Evolutionary conservation across 2,113 vertebrate species (phyloP).

Genomic region (Oenanthe oenanthe): DNA sequence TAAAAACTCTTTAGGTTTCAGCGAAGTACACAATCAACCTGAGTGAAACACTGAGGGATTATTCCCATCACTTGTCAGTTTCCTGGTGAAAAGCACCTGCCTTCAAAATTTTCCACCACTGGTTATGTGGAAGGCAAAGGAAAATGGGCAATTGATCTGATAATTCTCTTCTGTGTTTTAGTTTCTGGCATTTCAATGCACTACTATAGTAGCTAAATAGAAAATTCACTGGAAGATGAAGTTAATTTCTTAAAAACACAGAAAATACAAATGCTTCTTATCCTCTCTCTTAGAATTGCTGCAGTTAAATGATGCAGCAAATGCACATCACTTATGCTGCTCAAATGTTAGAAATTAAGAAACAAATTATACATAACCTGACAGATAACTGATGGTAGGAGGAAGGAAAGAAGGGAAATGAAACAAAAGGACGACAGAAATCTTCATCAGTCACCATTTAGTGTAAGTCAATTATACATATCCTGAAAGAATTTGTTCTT

Average conservation of each 20-base stretch:
- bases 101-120: background rate
- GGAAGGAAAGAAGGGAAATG: background rate
- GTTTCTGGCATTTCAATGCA: background rate
- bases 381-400: background rate
- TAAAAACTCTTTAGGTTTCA: background rate
- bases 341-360: background rate
- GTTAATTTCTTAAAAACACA: background rate
- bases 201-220: background rate
- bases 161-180: background rate
- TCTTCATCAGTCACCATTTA: background rate
- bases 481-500: background rate
- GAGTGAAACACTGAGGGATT: background rate
- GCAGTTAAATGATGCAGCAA: background rate
- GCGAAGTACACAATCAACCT: background rate
- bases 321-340: background rate
- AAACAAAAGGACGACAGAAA: background rate
- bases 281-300: background rate
- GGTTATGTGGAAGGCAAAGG: background rate
- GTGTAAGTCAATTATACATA: background rate
- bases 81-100: background rate
- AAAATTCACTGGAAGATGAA: background rate
- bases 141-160: background rate
- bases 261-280: background rate
- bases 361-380: background rate
- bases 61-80: background rate